A percentile compares a stretch with the other conserved stretches of the same genome.
phyloP scores from a whole-genome alignment of 2,888 invertebrate genomes.

The Sepioteuthis lessoniana region DNA sequence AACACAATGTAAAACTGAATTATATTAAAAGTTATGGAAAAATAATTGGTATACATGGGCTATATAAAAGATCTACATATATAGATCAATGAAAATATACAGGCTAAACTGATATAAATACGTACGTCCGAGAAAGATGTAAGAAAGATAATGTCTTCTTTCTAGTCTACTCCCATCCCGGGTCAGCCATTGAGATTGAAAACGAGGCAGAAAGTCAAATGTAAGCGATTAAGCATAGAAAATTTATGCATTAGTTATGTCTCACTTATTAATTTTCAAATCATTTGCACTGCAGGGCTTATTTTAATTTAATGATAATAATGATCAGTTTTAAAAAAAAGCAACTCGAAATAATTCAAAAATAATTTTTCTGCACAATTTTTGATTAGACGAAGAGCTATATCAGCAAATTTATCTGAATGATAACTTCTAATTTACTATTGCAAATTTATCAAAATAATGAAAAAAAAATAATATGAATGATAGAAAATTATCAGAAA shows the following conservation, averaged over 20 bases:
- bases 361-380: too few species aligned
- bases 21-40: not conserved
- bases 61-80: not conserved
- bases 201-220: not conserved
- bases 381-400: too few species aligned
- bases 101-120: not conserved
- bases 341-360: too few species aligned
- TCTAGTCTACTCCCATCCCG: not conserved
- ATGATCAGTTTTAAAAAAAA: too few species aligned
- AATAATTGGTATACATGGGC: not conserved
- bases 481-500: too few species aligned
- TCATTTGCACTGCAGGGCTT: too few species aligned
- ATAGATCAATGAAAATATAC: not conserved
- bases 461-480: too few species aligned
- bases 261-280: not conserved
- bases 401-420: too few species aligned
- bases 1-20: not conserved
- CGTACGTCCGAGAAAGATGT: not conserved
- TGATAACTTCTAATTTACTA: too few species aligned
- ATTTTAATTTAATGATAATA: too few species aligned
- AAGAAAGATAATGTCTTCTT: not conserved
- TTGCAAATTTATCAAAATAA: too few species aligned
- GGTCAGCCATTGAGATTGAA: not conserved
- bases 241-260: not conserved
- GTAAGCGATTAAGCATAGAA: not conserved